These are phyloP conservation scores for Sebastes dallii DNA, from an alignment of 2,797 vertebrate species.

Conservation along the genomic window DNA sequence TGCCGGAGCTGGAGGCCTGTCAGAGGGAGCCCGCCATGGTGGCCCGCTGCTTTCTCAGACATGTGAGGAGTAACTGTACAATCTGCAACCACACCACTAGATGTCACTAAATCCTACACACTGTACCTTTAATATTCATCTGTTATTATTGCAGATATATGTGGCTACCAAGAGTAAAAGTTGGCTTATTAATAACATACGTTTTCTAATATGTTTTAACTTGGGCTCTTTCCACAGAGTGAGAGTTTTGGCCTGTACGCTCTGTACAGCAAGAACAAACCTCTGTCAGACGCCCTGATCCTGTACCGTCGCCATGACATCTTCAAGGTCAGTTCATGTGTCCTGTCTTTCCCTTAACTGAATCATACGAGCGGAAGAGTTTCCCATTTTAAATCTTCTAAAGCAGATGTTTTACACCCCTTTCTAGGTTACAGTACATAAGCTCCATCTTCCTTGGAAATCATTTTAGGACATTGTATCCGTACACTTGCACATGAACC, in stretches of 20 bases:
- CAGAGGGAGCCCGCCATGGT: conserved; percentile 77
- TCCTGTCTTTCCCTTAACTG: background rate
- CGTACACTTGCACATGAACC: background rate
- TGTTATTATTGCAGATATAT: background rate
- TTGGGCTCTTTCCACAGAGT: conserved; percentile 62
- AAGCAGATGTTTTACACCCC: background rate
- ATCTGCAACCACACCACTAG: too few relatives aligned
- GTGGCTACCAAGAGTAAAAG: background rate
- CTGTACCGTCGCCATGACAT: conserved; percentile 81
- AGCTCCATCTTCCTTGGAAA: background rate
- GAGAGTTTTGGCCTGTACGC: conserved; percentile 86
- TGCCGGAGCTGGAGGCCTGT: conserved; percentile 84
- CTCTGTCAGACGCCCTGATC: conserved; percentile 83
- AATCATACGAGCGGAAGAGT: background rate
- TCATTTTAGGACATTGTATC: background rate
- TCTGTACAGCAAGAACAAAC: conserved; percentile 89
- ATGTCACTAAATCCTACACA: too few relatives aligned
- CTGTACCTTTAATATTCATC: background rate
- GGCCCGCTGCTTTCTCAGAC: conserved; percentile 84
- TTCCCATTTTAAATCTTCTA: too few relatives aligned
- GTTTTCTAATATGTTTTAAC: background rate
- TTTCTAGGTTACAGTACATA: background rate
- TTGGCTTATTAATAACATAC: background rate
- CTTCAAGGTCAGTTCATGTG: conserved; percentile 80
- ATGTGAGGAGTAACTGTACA: conserved; percentile 67